Conservation (phyloP, 2,797 vertebrate genomes). For the Adelosebastes latens region DNA sequence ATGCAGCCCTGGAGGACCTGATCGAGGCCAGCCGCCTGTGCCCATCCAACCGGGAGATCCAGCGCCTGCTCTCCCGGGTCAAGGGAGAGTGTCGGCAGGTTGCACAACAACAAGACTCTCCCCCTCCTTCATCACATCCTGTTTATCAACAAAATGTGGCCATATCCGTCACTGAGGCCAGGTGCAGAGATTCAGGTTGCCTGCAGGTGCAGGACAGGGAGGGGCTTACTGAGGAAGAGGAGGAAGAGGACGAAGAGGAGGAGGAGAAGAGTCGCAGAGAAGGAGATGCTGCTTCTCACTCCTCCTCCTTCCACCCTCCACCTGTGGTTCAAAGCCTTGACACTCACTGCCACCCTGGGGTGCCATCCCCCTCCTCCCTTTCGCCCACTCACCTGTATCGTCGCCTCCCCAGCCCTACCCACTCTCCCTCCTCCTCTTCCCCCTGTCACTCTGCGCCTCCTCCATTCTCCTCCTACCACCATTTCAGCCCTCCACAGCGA, state of each 20-base stretch:
- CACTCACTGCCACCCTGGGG: slow-evolving; percentile 11
- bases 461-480: slow-evolving; percentile 79
- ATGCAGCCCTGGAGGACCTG: slow-evolving; percentile 95
- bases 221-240: slow-evolving; percentile 83
- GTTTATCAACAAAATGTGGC: slow-evolving; percentile 50
- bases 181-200: slow-evolving; percentile 40
- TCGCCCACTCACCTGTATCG: slow-evolving; percentile 76
- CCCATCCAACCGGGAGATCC: slow-evolving; percentile 97
- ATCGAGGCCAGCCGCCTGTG: slow-evolving; percentile 94
- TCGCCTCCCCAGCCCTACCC: slow-evolving; percentile 77
- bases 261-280: slow-evolving; percentile 86
- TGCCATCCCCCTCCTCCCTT: slow-evolving; percentile 45
- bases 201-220: slow-evolving; percentile 54
- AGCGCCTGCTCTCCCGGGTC: slow-evolving; percentile 92
- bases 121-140: slow-evolving; percentile 52
- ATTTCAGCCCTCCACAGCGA: slow-evolving; percentile 90
- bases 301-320: slow-evolving; percentile 28
- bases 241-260: slow-evolving; percentile 83
- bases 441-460: slow-evolving; percentile 83
- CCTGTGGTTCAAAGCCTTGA: slow-evolving; percentile 40
- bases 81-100: slow-evolving; percentile 93
- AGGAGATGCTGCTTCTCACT: slow-evolving; percentile 68
- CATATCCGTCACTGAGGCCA: slow-evolving; percentile 37
- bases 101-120: slow-evolving; percentile 78
- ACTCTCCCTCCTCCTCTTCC: slow-evolving; percentile 83